phyloP scores from a whole-genome alignment of 2,113 vertebrate species.

The Gracilinanus agilis region DNA sequence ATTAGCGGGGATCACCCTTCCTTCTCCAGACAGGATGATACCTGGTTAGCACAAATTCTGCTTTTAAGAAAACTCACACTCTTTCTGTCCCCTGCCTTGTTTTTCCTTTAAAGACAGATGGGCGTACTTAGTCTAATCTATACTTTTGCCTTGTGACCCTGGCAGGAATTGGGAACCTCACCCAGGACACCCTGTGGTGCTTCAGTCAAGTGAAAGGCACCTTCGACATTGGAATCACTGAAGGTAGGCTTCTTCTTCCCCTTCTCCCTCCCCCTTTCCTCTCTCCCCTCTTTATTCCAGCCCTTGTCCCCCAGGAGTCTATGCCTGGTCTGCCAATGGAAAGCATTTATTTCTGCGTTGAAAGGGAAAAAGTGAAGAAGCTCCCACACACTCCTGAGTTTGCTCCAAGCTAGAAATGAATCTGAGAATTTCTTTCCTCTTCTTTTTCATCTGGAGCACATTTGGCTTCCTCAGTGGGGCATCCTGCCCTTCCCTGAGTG shows the following conservation, averaged over 20 bases:
- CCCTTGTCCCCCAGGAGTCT: constrained; percentile 1
- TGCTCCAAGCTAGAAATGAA: background rate
- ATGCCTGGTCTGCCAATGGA: constrained; percentile 4
- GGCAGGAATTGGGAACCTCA: constrained; percentile 83
- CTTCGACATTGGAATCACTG: constrained; percentile 78
- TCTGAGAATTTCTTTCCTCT: constrained; percentile 7
- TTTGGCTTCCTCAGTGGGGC: constrained; percentile 2
- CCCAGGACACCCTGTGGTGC: constrained; percentile 86
- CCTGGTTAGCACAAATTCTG: constrained; percentile 78
- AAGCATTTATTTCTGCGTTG: constrained; percentile 12
- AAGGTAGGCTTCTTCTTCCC: constrained; percentile 76
- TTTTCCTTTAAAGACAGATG: background rate
- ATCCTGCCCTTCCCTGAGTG: background rate
- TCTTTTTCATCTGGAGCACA: background rate
- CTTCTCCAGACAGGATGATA: constrained; percentile 74
- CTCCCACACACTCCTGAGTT: background rate
- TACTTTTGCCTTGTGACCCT: constrained; percentile 53
- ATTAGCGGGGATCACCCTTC: background rate
- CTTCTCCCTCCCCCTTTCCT: background rate
- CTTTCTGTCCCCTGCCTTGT: rapidly evolving
- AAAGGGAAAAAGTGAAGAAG: background rate
- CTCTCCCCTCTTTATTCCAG: background rate
- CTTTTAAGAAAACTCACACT: background rate
- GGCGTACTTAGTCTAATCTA: constrained; percentile 28
- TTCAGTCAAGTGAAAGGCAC: constrained; percentile 86